Conservation (phyloP, 2,113 vertebrate genomes). For the Danionella cerebrum region DNA sequence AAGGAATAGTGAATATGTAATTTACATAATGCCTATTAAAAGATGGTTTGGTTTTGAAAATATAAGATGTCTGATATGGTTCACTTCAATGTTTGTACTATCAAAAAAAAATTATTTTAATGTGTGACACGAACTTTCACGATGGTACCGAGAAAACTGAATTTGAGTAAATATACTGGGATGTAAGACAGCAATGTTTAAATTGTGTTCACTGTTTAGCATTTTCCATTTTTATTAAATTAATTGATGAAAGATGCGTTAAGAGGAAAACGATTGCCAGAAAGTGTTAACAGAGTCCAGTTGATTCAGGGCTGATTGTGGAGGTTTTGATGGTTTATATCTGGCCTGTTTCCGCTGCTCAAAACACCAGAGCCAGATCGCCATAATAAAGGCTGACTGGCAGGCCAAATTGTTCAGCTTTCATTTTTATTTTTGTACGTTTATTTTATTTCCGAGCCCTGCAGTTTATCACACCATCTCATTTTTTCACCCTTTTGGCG, state of each 20-base stretch:
- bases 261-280: conserved; percentile 1
- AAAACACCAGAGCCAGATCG: conserved; percentile 24
- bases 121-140: too few species aligned
- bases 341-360: not conserved
- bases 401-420: conserved; percentile 40
- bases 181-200: too few species aligned
- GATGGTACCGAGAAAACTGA: too few species aligned
- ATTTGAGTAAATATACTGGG: too few species aligned
- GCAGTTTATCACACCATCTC: conserved; percentile 44
- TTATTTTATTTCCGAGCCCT: conserved; percentile 31
- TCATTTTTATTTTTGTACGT: conserved; percentile 41
- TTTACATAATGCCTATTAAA: too few species aligned
- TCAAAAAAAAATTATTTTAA: too few species aligned
- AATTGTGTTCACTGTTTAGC: too few species aligned
- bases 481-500: not conserved
- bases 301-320: conserved; percentile 35
- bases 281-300: conserved; percentile 19
- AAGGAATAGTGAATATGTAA: too few species aligned
- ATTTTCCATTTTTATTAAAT: too few species aligned
- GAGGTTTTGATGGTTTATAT: not conserved
- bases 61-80: too few species aligned
- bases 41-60: too few species aligned
- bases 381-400: conserved; percentile 42
- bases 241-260: not conserved
- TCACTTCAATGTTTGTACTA: too few species aligned